Base-by-base conservation (phyloP, 2,888 invertebrate genomes). In the Thecophora atra region DNA sequence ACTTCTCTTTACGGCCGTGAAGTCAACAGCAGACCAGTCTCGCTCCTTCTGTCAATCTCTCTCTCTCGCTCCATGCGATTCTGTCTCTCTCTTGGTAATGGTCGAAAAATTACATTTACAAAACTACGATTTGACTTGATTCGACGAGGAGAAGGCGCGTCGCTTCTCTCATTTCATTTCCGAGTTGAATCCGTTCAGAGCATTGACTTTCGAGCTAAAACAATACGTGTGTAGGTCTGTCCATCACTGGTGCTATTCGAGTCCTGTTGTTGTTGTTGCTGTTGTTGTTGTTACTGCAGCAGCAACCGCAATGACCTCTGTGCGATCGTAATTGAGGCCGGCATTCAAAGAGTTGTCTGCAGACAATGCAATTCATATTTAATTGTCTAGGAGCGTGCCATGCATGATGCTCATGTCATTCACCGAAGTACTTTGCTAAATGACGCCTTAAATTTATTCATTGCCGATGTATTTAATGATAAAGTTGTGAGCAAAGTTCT, bases 231-330 rank as follows among this genome's bases (percentile, higher is more conserved):
- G 44, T 3, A n/a, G 8, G 51, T 37, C 37, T 37, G 37, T 37
- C 37, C 37, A 37, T 37, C 37, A 37, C 11, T 6, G 37, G 37
- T 60, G 60, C 30, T 60, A 30, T 30, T 60, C 17, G 15, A 15
- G n/a, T 60, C 8, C 30, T 30, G n/a, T 30, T 60, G n/a, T 60
- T 60, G n/a, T 30, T 26, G n/a, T 60, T 60, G 60, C n/a, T 60
- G n/a, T 30, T 26, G n/a, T 60, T 60, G 60, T 30, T 60, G 30
- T 30, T 11, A 37, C 5, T 4, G 13, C n/a, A 5, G 51, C 5
- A n/a, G 44, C 24, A 11, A 7, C 42, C 21, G 28, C 37, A 42
- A 63, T 42, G 42, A 21, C 63, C 19, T 42, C 21, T 63, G 42
- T 63, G 19, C 37, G 28, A 21, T 42, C 63, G 42, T 63, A 37